These are phyloP conservation scores for Schizopygopsis malacanthus DNA, from an alignment of 2,797 vertebrate species.

Conservation along the genomic window DNA sequence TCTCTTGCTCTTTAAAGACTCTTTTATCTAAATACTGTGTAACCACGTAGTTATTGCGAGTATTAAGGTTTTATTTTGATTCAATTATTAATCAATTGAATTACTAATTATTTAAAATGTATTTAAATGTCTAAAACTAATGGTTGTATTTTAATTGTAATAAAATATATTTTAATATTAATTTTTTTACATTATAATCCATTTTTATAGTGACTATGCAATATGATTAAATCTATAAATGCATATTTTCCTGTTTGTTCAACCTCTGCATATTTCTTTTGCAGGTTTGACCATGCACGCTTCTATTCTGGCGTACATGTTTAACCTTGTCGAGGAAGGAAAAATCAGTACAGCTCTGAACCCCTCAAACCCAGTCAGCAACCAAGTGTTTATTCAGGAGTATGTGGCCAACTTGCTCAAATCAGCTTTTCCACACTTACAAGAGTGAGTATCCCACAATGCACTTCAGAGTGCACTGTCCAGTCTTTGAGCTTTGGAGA, in stretches of 20 bases:
- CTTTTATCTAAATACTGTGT: neutral
- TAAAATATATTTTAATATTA: neutral
- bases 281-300: constrained; percentile 98
- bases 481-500: neutral
- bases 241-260: neutral
- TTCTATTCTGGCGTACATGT: constrained; percentile 98
- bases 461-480: neutral
- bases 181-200: neutral
- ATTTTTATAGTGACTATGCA: neutral
- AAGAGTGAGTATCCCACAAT: constrained; percentile 87
- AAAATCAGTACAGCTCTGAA: constrained; percentile 92
- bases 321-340: constrained; percentile 98
- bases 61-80: neutral
- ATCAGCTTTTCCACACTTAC: constrained; percentile 96
- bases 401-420: constrained; percentile 98
- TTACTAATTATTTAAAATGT: neutral
- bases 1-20: neutral
- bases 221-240: neutral
- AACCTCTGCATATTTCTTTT: constrained; percentile 16
- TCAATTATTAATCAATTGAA: neutral
- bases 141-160: neutral
- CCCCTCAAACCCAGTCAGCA: constrained; percentile 89
- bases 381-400: constrained; percentile 97
- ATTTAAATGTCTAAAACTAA: neutral
- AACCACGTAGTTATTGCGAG: neutral